These are phyloP conservation scores for Rattus norvegicus DNA, from an alignment of 2,113 vertebrate genomes.

Conservation along the genomic window GRCr8 NC_086026.1:62900501-62901000, in stretches of 20 bases:
- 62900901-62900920: not conserved
- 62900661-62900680: not conserved
- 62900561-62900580: not conserved
- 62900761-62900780: not conserved
- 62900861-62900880: not conserved
- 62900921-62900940: not conserved
- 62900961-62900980: no score
- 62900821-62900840: no score
- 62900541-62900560: not conserved
- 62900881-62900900: not conserved
- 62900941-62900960: no score
- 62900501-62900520: not conserved
- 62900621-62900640: not conserved
- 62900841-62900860: not conserved
- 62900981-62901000: no score
- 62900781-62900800: not conserved
- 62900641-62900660: not conserved
- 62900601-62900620: not conserved
- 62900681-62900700: not conserved
- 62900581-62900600: not conserved
- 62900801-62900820: not conserved
- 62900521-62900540: not conserved
- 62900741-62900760: not conserved
- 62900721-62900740: not conserved
- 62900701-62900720: not conserved